Base-by-base conservation (phyloP, 92 coral and sea anemone species). In the Epizoanthus stellaris region DNA sequence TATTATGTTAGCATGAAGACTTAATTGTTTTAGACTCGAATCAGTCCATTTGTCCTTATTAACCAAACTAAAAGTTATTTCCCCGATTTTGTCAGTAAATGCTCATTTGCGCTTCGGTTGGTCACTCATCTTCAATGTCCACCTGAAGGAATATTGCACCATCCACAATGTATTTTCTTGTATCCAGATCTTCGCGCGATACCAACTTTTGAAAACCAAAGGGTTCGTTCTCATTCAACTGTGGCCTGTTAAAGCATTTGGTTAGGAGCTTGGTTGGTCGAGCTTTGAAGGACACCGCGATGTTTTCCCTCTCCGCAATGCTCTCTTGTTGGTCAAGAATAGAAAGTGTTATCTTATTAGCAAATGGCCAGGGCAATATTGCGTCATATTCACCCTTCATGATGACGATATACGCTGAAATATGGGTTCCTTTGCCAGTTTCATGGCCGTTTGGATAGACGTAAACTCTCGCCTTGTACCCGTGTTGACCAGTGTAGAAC, bases 341-440 rank as follows among this genome's bases (percentile, higher is more conserved):
- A 73, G 85, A 94, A 70, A 94, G 87, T 17, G 94, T 87, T 10
- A 96, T 88, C 81, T 89, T 91, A 69, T 88, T 88, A 8, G 68
- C 89, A 56, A 96, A 96, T 2, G 98, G 98, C 98, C 98, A 96
- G 19, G 96, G 84, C 52, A 96, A 66, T 59, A 96, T 56, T 21
- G 90, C 91, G 56, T 96, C 98, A 80, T 96, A 91, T 49, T 88
- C 98, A 0, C 98, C 98, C 30, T 88, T 87, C 98, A 91, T 93
- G 64, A 96, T 56, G 61, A 93, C 95, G 16, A 96, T 67, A 77
- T 91, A 96, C 60, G 86, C 70, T 43, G 98, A 96, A 15, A 96
- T 1, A 62, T 91, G 93, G 0, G 86, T 92, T 34, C 94, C 98
- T 85, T 82, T 87, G 0, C 90, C 98, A 7, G 20, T n/a, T 13